Evolutionary conservation across 2,888 invertebrate species (phyloP), one percentile per base, ranked within the genome.

Genomic region (Hoplodrina blanda): DNA sequence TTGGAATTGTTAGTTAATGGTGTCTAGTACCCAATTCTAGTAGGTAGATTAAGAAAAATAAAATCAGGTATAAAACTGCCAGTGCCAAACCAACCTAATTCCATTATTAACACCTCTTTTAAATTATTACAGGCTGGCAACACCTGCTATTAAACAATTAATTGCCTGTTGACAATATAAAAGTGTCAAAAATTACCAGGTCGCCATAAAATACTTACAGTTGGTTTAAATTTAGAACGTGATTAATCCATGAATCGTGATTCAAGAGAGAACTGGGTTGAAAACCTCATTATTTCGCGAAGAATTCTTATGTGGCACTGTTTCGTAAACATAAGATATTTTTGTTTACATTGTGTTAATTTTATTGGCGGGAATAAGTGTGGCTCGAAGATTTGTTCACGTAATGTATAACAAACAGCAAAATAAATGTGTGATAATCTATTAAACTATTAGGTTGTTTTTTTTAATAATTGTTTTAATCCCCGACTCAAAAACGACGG

Each of bases 301-400:
- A 57, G 65, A 76, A 78, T 78, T 76, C 77, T 55, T 64, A 33
- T 56, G 69, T 76, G 68, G 53, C 80, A 76, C 33, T 56, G 67
- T 72, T 82, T 76, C 64, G 67, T 79, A 79, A 79, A 70, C 25
- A 73, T 49, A 50, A 62, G 52, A 76, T 62, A 67, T 81, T 81
- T 56, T 59, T 81, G 78, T 72, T 78, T 76, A 41, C 33, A 53
- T 68, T 67, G 52, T 72, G 72, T 71, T 53, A 54, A 49, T 66
- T 78, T 76, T 56, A 76, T 54, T 60, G n/a, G 25, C 13, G n/a
- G 10, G 56, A 49, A 54, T 70, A 19, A 61, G 15, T 46, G 30
- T 30, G 13, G 25, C 13, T 3, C 13, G 4, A 17, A 37, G 25
- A 65, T 78, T 78, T 62, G 44, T 73, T 17, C 55, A 55, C 17